A percentile compares a stretch with the other conserved stretches of the same genome.
These are phyloP conservation scores for Synergus itoensis DNA, from an alignment of 2,888 invertebrate genomes.

Conservation along the genomic window DNA sequence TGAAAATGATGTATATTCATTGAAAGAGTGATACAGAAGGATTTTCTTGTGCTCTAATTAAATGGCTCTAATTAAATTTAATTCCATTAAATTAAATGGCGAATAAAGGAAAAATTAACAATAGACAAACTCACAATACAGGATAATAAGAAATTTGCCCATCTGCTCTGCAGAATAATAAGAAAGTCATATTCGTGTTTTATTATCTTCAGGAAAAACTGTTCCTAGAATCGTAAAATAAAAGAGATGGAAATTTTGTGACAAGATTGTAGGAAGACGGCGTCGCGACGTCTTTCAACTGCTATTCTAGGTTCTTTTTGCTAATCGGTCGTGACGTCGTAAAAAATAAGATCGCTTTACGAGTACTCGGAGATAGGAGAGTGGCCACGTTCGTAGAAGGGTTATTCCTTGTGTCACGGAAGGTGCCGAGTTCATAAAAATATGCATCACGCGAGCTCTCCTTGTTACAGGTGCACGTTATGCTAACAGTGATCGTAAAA, in stretches of 20 bases:
- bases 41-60: too few relatives aligned
- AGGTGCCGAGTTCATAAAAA: conserved; percentile 72
- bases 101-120: background rate
- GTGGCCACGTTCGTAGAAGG: conserved; percentile 73
- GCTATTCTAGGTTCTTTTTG: conserved; percentile 67
- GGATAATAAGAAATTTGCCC: conserved; percentile 2
- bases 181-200: conserved; percentile 28
- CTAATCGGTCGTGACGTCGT: conserved; percentile 71
- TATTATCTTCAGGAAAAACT: conserved; percentile 8
- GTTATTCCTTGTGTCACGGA: conserved; percentile 73
- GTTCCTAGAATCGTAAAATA: conserved; percentile 38
- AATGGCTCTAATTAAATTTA: background rate
- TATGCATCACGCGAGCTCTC: conserved; percentile 72
- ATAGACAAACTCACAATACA: background rate
- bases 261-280: conserved; percentile 46
- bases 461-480: conserved; percentile 61
- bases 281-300: conserved; percentile 60
- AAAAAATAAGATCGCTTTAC: conserved; percentile 74
- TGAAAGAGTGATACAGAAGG: too few relatives aligned
- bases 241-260: conserved; percentile 40
- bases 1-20: too few relatives aligned
- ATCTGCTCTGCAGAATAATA: conserved; percentile 13
- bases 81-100: background rate
- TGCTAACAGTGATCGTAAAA: conserved; percentile 67
- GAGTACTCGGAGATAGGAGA: conserved; percentile 74